Evolutionary conservation across 2,113 vertebrate genomes (phyloP).

Genomic region (Neolamprologus hecqui): DNA sequence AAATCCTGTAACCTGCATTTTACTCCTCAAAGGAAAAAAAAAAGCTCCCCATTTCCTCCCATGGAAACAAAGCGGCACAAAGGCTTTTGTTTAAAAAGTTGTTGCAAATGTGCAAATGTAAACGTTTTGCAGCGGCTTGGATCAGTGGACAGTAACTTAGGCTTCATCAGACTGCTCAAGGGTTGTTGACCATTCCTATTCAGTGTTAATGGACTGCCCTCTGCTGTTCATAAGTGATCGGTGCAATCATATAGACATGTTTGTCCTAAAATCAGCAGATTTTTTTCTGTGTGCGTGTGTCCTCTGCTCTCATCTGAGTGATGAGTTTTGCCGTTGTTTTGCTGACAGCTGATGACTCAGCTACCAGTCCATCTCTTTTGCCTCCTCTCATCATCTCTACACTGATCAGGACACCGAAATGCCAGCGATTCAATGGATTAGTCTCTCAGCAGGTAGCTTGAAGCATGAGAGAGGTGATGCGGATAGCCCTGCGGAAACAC

Average conservation of each 20-base stretch:
- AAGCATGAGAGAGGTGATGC: neutral
- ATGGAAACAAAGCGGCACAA: neutral
- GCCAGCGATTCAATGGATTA: neutral
- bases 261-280: neutral
- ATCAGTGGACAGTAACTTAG: neutral
- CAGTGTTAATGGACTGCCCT: conserved; percentile 18
- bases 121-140: rapidly evolving
- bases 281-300: neutral
- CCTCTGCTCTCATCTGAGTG: neutral
- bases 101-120: neutral
- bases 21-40: neutral
- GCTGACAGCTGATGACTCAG: conserved; percentile 37
- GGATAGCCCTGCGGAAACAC: neutral
- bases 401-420: neutral
- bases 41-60: neutral
- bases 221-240: conserved; percentile 14
- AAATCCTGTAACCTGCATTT: neutral
- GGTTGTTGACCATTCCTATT: neutral
- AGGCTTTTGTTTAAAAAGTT: neutral
- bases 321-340: neutral
- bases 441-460: neutral
- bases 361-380: neutral
- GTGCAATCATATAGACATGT: neutral
- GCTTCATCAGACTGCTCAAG: neutral
- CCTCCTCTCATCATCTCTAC: neutral